Base-by-base conservation (phyloP, 2,888 invertebrate species). In the Polydrusus pterygomalis region DNA sequence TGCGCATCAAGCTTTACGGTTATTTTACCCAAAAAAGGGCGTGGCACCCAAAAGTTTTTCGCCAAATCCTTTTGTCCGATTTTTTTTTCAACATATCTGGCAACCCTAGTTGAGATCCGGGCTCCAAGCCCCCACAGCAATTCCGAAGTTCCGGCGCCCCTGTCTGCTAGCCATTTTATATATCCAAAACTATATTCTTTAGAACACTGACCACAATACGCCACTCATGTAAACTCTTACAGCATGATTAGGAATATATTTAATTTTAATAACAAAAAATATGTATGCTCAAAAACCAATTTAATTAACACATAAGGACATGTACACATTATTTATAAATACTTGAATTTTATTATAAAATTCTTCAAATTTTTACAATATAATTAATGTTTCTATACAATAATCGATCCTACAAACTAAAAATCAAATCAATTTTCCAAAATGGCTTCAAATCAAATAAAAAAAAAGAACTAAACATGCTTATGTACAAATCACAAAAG, bases 341-440 rank as follows among this genome's bases (percentile, higher is more conserved):
- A 87, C 85, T 85, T 86, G 86, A 85, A 87, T 86, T 87, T 85
- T 82, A 84, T 85, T 86, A 86, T 86, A 86, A 87, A 87, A 87
- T 86, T 85, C 83, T 83, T 82, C 83, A 82, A 85, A 85, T 86
- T 83, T 85, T 86, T 86, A 85, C 86, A 81, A 81, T 81, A 82
- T 84, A 82, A 80, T 82, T 79, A 78, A 82, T 80, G 83, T 81
- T 83, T 84, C 84, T 82, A 84, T 79, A 81, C 81, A 84, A 83
- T 80, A 78, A 75, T 80, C 77, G 17, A 79, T 77, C 80, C 79
- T 79, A 80, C 51, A 78, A 70, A 70, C 77, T 79, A 81, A 79
- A 82, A 77, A 79, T 81, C 81, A 81, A 80, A 77, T 72, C 25
- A 25, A 25, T 25, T 25, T 25, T 81, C 79, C 78, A 78, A 77